Percentiles rank a stretch among this genome's conserved stretches.
Evolutionary conservation across 2,888 invertebrate genomes (phyloP).

Genomic region (Linyphia triangularis): DNA sequence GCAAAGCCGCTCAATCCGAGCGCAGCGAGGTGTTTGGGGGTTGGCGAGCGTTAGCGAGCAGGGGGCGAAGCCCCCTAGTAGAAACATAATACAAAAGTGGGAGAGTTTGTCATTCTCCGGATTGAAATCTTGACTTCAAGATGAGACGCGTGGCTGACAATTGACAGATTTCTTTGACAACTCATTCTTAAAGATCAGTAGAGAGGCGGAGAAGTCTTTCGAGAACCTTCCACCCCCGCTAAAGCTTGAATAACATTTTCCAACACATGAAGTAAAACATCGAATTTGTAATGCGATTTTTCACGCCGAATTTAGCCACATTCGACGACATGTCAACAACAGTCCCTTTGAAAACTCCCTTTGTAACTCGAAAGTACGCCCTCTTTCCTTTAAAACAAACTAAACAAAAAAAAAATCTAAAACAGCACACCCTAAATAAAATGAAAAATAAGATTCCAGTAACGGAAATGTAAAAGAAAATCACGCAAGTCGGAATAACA

Average conservation of each 20-base stretch:
- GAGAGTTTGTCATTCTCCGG: background rate
- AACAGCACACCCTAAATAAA: background rate
- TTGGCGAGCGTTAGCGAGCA: no score
- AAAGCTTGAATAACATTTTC: no score
- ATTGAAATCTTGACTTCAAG: background rate
- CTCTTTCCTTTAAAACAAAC: background rate
- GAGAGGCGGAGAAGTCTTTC: background rate
- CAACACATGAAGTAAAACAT: background rate
- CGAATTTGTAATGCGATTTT: constrained; percentile 18
- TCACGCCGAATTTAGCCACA: constrained; percentile 18
- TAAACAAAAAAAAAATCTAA: background rate
- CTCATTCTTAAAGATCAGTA: constrained; percentile 1
- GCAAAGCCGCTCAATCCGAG: no score
- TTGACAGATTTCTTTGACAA: constrained; percentile 20
- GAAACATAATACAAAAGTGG: background rate
- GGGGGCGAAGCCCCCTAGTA: no score
- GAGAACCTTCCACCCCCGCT: background rate
- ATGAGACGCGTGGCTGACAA: background rate
- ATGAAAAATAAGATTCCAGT: background rate
- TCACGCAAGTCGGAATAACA: constrained; percentile 33
- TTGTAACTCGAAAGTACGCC: background rate
- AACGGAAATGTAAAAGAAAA: constrained; percentile 35
- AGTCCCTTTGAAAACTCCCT: background rate
- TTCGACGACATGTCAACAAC: constrained; percentile 27
- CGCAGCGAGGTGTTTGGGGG: no score